Base-by-base conservation (phyloP, 2,797 vertebrate species). In the Caiman crocodilus region DNA sequence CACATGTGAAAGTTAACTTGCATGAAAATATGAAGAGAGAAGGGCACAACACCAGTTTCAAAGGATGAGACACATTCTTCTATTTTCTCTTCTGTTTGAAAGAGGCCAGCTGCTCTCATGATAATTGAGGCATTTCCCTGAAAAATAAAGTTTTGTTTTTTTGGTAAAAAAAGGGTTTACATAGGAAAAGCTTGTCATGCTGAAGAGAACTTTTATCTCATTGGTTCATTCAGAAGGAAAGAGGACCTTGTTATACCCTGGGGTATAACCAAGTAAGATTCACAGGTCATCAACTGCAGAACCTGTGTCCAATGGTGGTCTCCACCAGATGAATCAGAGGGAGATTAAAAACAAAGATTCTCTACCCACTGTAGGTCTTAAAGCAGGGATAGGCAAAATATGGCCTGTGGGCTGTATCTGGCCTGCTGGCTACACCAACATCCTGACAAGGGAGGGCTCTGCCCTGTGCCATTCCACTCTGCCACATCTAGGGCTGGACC, bases 261-360 rank as follows among this genome's bases (percentile, higher is more conserved):
- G 32, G 30, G 12, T 13, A 32, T 69, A 21, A n/a, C 14, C 50
- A 56, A 5, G 11, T 5, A 17, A 32, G 26, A 14, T 59, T 2
- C 35, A 59, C 4, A 6, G 56, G n/a, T 74, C 60, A 64, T 21
- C 2, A 79, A 55, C 6, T 69, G 17, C 67, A 60, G 21, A 87
- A 65, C 18, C 30, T 76, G 12, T 58, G 57, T 30, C 35, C 69
- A 30, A 74, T 26, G 80, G 63, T 1, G 77, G 61, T 18, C 0
- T 0, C 78, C 17, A 79, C 25, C 55, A 67, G 69, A 87, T 67
- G 35, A 9, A 77, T 87, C 13, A 71, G 26, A 18, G 50, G 75
- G 92, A 88, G 55, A 81, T 25, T 79, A 84, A 94, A 84, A 76
- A 58, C 20, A 35, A 79, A 65, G 58, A 89, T 50, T 75, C 63